Evolutionary conservation across 2,113 vertebrate species (phyloP).

Genomic region (Ptilorrhoa leucosticta): DNA sequence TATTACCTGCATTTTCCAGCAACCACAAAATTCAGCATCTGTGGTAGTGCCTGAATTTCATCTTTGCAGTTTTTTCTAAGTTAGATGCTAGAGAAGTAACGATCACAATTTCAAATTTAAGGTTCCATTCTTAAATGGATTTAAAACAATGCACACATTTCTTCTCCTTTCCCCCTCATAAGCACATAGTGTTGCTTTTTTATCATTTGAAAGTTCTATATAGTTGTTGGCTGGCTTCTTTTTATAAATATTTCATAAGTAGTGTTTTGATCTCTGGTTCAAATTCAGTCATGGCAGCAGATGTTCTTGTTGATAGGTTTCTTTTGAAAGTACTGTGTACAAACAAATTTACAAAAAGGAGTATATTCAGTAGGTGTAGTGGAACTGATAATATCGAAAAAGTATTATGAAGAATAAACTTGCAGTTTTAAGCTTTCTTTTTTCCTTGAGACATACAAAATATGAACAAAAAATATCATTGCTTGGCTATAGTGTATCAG

Average conservation of each 20-base stretch:
- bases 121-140: neutral
- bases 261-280: conserved; percentile 30
- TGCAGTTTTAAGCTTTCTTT: neutral
- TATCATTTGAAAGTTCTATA: neutral
- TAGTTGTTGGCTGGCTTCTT: neutral
- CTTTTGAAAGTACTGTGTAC: neutral
- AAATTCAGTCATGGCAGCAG: neutral
- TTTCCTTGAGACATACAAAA: neutral
- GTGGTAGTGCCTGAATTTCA: neutral
- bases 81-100: neutral
- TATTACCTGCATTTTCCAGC: neutral
- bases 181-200: neutral
- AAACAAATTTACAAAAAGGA: neutral
- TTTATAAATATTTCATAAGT: conserved; percentile 21
- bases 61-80: neutral
- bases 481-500: neutral
- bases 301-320: neutral
- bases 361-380: neutral
- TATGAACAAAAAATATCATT: neutral
- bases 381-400: neutral
- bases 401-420: neutral
- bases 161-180: neutral
- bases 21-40: neutral
- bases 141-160: neutral
- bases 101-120: neutral